Base-by-base conservation (phyloP, 1,140 invertebrate species). In the Euwallacea similis region DNA sequence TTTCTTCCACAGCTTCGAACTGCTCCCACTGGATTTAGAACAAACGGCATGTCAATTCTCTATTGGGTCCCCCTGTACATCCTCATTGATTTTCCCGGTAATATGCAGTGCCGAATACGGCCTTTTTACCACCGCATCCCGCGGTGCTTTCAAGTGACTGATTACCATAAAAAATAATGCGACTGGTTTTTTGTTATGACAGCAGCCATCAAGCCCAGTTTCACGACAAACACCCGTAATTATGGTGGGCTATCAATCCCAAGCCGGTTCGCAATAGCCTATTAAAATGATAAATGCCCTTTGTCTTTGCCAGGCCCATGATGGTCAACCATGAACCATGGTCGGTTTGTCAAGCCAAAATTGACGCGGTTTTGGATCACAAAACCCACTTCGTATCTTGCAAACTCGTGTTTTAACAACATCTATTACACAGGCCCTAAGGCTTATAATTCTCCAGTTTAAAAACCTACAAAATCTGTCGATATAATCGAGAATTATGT, bases 221-320 rank as follows among this genome's bases (percentile, higher is more conserved):
- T 53, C 73, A 75, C 71, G 72, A 73, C 67, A 75, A 66, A 75
- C 72, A 62, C 62, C 70, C 63, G 72, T 76, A 74, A 74, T 76
- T 76, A 74, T 70, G 56, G 73, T 71, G 46, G 64, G 73, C 73
- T 67, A 76, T 76, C 73, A 76, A 76, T 76, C 68, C 66, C 50
- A 50, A 71, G 71, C 60, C 65, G 56, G 69, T 72, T 75, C 64
- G 73, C 75, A 74, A 76, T 73, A 69, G 73, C 67, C 75, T 74
- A 74, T 76, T 76, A 76, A 74, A 76, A 73, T 76, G 75, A 76
- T 74, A 47, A 68, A 76, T 74, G 50, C 41, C 55, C 46, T 46
- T 64, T 68, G 73, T 74, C 66, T 74, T 65, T 53, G 33, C 43
- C 50, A 50, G 9, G 13, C 9, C 13, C 13, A 50, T 13, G 47